phyloP scores from a whole-genome alignment of 2,113 vertebrate genomes.

The Cygnus atratus region DNA sequence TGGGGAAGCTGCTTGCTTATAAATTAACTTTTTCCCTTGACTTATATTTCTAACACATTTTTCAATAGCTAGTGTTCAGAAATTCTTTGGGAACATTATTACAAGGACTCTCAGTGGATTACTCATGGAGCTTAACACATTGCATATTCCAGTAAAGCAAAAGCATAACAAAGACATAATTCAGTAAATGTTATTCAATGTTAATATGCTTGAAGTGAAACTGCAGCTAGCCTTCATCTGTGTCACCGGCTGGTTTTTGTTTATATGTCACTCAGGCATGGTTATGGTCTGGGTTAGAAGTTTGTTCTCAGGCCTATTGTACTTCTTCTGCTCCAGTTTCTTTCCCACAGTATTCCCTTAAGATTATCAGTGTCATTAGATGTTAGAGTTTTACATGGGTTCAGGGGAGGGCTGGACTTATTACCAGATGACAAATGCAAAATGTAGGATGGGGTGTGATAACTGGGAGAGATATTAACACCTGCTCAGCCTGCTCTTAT shows the following conservation, averaged over 20 bases:
- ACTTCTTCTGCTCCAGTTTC: background rate
- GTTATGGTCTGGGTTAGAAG: background rate
- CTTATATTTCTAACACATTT: background rate
- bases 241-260: background rate
- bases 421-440: background rate
- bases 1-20: background rate
- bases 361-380: background rate
- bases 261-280: background rate
- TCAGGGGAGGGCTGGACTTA: background rate
- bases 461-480: background rate
- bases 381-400: background rate
- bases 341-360: background rate
- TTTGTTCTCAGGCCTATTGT: background rate
- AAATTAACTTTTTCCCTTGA: background rate
- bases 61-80: background rate
- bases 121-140: background rate
- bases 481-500: background rate
- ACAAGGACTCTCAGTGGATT: background rate
- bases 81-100: background rate
- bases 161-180: background rate
- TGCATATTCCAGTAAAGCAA: background rate
- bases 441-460: background rate
- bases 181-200: background rate
- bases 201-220: background rate
- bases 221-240: background rate